Base-by-base conservation (phyloP, 2,888 invertebrate species). In the Ennomos erosarius region DNA sequence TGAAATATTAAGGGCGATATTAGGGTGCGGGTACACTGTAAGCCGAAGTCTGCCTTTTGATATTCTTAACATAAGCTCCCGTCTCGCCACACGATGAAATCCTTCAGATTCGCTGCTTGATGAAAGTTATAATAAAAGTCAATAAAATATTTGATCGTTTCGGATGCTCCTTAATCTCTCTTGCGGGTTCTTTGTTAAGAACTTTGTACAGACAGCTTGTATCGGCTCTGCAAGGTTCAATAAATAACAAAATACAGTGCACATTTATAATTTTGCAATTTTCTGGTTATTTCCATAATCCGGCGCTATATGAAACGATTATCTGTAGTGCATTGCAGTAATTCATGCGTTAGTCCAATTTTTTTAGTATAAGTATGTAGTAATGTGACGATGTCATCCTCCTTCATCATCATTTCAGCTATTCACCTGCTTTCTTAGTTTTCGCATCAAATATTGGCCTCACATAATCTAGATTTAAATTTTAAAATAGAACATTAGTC, bases 1-100 rank as follows among this genome's bases (percentile, higher is more conserved):
- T 68, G 53, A 63, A 67, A 73, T 65, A 59, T 73, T 68, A 65
- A 63, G 63, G 63, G 59, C 55, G 52, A 62, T 69, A 70, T 68
- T 68, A 68, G 55, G 54, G 59, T 33, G 63, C 33, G 62, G 51
- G 54, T 62, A 51, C 55, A 55, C 37, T 42, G 49, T 59, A 65
- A 69, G 70, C 62, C 67, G 62, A 53, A 13, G 69, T 69, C 64
- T 64, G 62, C 63, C 64, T 63, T 67, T 65, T 64, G 65, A 72
- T 73, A 74, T 72, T 65, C 65, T 54, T 43, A 55, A 54, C 55
- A 43, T 63, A 68, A 71, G 69, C 67, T 60, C 43, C 43, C 61
- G 58, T 67, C 62, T 61, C 61, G 59, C 59, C 65, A 63, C 64
- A 65, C 58, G 64, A 48, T 57, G 49, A 55, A 62, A 62, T 62